These are phyloP conservation scores for Ostrea denselamellosa DNA, from an alignment of 1,140 invertebrate genomes.

Conservation along the genomic window DNA sequence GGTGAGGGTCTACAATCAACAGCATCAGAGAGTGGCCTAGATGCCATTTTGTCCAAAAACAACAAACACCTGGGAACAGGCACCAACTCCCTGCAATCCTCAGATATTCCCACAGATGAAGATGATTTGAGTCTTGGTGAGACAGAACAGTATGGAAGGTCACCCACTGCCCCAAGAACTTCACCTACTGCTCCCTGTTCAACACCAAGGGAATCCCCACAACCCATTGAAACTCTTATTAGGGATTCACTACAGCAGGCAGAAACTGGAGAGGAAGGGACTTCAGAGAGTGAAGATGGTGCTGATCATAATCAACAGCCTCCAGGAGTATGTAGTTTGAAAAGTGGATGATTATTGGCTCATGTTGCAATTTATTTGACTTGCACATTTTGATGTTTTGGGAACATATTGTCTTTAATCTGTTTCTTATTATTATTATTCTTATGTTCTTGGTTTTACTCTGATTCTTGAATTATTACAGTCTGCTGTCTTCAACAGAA, in stretches of 20 bases:
- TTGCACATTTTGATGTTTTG: neutral
- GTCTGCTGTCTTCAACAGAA: too few relatives aligned
- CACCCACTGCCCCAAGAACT: neutral
- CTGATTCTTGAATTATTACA: too few relatives aligned
- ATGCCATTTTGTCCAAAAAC: slow-evolving; percentile 2
- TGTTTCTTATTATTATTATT: too few relatives aligned
- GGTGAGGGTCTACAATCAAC: slow-evolving; percentile 37
- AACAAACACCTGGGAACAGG: slow-evolving; percentile 8
- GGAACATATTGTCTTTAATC: too few relatives aligned
- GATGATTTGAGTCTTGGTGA: neutral
- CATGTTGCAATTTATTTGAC: neutral
- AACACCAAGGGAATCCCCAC: slow-evolving; percentile 28
- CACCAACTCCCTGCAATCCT: slow-evolving; percentile 30
- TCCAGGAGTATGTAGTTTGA: slow-evolving; percentile 36
- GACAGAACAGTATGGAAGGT: neutral
- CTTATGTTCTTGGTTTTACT: too few relatives aligned
- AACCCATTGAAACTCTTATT: neutral
- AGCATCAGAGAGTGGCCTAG: slow-evolving; percentile 25
- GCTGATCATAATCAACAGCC: neutral
- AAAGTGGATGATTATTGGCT: too few relatives aligned
- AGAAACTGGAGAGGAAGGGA: slow-evolving; percentile 42
- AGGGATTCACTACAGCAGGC: slow-evolving; percentile 35
- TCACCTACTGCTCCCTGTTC: neutral
- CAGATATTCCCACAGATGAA: slow-evolving; percentile 9
- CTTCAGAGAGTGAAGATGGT: slow-evolving; percentile 23